Percentiles rank a stretch among this genome's conserved stretches.
Evolutionary conservation across 2,888 invertebrate genomes (phyloP).

Genomic region (Aethes cnicana): DNA sequence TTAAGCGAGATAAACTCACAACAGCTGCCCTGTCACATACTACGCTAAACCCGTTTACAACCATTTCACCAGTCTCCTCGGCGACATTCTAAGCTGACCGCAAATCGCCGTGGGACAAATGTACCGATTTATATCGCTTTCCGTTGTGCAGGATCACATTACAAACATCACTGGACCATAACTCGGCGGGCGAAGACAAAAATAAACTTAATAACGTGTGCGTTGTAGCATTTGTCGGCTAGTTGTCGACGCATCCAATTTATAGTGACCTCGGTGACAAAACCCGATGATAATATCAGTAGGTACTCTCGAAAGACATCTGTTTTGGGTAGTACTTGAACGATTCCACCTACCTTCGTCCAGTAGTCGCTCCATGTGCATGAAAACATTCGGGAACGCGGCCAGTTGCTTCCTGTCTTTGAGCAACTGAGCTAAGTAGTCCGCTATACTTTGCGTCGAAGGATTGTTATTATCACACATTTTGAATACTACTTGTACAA

Average conservation of each 20-base stretch:
- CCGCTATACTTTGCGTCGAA: constrained; percentile 98
- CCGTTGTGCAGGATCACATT: constrained; percentile 77
- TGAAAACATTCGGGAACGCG: constrained; percentile 99
- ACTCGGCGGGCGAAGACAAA: constrained; percentile 80
- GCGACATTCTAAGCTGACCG: constrained; percentile 74
- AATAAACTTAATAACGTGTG: constrained; percentile 81
- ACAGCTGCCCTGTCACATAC: constrained; percentile 59
- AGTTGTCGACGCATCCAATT: constrained; percentile 79
- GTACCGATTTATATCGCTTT: constrained; percentile 75
- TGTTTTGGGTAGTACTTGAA: constrained; percentile 56
- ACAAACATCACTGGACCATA: constrained; percentile 81
- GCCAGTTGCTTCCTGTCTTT: constrained; percentile 99
- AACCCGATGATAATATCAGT: constrained; percentile 54
- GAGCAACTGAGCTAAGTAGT: constrained; percentile 99
- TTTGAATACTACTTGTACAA: constrained; percentile 70
- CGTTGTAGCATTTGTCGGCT: constrained; percentile 79
- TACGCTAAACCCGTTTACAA: constrained; percentile 68
- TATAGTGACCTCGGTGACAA: constrained; percentile 72
- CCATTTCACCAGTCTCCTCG: constrained; percentile 71
- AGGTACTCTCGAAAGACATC: constrained; percentile 45
- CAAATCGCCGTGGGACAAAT: constrained; percentile 65
- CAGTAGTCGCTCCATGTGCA: constrained; percentile 98
- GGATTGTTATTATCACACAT: constrained; percentile 83
- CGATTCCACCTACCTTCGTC: constrained; percentile 94
- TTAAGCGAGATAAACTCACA: constrained; percentile 56